Conservation (phyloP, 2,888 invertebrate species). For the Poecilobothrus nobilitatus region DNA sequence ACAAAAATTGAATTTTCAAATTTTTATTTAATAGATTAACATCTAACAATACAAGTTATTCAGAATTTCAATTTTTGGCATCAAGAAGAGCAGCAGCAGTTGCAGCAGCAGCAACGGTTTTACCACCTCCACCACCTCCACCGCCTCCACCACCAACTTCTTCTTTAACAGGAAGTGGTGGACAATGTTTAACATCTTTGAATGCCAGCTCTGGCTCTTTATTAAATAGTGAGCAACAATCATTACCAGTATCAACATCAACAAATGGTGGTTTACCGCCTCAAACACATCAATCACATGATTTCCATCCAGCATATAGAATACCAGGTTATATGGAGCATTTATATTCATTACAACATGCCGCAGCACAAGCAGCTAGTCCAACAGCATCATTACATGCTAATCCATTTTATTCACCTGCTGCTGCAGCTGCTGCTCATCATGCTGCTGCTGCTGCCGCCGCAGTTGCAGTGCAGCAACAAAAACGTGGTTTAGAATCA, state of each 20-base stretch:
- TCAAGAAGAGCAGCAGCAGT: constrained; percentile 45
- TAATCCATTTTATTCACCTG: constrained; percentile 42
- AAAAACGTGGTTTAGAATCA: constrained; percentile 4
- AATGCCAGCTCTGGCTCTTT: constrained; percentile 19
- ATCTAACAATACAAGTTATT: constrained; percentile 33
- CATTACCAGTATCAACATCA: constrained; percentile 7
- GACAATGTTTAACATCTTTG: constrained; percentile 10
- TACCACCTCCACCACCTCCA: constrained; percentile 39
- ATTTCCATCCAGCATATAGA: constrained; percentile 59
- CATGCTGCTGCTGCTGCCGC: constrained; percentile 31
- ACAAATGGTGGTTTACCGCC: constrained; percentile 41
- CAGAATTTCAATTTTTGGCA: constrained; percentile 43
- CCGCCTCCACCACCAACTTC: constrained; percentile 27
- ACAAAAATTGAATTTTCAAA: too few relatives aligned
- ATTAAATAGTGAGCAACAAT: constrained; percentile 28
- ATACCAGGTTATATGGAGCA: constrained; percentile 71
- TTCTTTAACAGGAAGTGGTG: background rate
- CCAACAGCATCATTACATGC: constrained; percentile 62
- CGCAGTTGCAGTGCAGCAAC: constrained; percentile 27
- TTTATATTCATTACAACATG: constrained; percentile 63
- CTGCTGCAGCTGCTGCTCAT: constrained; percentile 46
- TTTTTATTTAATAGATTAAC: background rate
- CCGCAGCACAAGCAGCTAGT: constrained; percentile 45
- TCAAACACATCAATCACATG: constrained; percentile 49
- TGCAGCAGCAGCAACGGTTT: constrained; percentile 44